Percentiles rank a stretch among this genome's conserved stretches.
phyloP scores from a whole-genome alignment of 2,797 vertebrate species.

The Sylvilagus floridanus region DNA sequence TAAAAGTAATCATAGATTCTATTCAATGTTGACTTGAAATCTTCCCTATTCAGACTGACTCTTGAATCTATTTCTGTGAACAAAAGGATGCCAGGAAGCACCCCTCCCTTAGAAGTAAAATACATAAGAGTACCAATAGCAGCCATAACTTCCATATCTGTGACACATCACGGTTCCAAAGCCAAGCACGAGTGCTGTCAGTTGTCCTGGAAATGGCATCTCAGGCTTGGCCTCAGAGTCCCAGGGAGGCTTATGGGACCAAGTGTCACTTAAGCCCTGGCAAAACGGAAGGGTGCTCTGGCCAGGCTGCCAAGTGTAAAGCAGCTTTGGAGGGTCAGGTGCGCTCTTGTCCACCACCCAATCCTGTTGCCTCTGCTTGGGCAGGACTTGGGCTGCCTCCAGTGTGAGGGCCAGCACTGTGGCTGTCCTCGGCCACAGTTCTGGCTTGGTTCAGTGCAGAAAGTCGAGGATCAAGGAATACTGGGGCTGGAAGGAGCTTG shows the following conservation, averaged over 20 bases:
- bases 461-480: not conserved
- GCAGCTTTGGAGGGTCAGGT: not conserved
- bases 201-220: not conserved
- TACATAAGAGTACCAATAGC: not conserved
- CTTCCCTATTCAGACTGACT: not conserved
- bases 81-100: constrained; percentile 2
- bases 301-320: not conserved
- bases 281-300: not conserved
- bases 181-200: not conserved
- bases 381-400: not conserved
- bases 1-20: constrained; percentile 55
- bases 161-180: not conserved
- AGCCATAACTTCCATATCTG: not conserved
- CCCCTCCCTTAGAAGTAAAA: constrained; percentile 30
- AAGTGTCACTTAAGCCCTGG: not conserved
- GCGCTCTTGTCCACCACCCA: not conserved
- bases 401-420: not conserved
- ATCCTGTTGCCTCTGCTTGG: not conserved
- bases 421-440: not conserved
- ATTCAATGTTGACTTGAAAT: constrained; percentile 59
- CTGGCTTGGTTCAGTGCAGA: not conserved
- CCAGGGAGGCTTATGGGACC: not conserved
- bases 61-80: constrained; percentile 51
- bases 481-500: not conserved
- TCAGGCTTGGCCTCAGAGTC: not conserved